phyloP scores from a whole-genome alignment of 2,113 vertebrate genomes.

The Albula glossodonta region DNA sequence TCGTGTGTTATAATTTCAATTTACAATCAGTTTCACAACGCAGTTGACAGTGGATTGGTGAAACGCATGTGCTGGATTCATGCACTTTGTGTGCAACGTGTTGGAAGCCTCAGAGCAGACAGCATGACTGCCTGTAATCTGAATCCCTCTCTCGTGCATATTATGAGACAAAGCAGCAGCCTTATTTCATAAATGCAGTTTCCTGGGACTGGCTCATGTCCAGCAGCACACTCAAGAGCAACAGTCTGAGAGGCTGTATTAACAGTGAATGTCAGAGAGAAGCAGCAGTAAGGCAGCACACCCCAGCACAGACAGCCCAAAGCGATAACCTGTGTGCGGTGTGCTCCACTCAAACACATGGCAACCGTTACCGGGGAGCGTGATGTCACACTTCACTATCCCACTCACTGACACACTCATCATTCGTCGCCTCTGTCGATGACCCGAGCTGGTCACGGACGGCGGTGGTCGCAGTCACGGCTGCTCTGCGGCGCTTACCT shows the following conservation, averaged over 20 bases:
- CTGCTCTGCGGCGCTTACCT: constrained; percentile 54
- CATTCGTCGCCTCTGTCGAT: neutral
- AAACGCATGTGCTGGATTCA: neutral
- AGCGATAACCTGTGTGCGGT: neutral
- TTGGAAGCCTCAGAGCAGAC: neutral
- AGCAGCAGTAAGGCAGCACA: neutral
- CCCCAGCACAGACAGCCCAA: neutral
- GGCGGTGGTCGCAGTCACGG: neutral
- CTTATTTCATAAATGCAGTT: neutral
- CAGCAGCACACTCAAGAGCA: neutral
- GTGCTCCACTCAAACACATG: neutral
- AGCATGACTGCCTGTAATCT: neutral
- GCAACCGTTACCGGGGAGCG: neutral
- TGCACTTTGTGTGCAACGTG: neutral
- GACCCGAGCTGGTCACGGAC: neutral
- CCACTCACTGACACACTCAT: neutral
- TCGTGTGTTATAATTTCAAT: too few species aligned
- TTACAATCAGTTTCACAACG: neutral
- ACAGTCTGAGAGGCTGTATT: neutral
- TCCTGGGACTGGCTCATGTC: neutral
- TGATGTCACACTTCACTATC: neutral
- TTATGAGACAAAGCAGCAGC: neutral
- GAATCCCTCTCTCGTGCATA: constrained; percentile 1
- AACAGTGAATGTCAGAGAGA: neutral
- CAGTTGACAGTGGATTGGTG: neutral